Conservation (phyloP, 2,113 vertebrate species). For the Upupa epops region DNA sequence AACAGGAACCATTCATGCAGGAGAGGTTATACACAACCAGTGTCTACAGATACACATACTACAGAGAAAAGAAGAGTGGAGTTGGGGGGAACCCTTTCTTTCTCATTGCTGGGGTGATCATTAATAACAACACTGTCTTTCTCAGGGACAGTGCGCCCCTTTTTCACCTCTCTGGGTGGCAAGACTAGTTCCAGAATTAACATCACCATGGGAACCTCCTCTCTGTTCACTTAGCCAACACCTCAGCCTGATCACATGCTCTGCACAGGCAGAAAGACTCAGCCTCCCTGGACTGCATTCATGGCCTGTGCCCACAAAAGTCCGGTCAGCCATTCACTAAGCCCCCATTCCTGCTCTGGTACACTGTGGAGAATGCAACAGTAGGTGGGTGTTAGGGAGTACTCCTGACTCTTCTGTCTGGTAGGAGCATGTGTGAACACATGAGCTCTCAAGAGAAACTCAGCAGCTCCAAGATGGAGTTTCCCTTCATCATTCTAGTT, state of each 20-base stretch:
- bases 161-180: background rate
- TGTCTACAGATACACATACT: background rate
- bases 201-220: background rate
- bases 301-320: background rate
- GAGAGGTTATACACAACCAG: background rate
- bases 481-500: background rate
- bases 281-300: background rate
- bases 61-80: background rate
- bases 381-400: background rate
- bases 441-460: background rate
- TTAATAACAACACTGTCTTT: background rate
- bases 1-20: background rate
- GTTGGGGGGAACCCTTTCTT: background rate
- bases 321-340: background rate
- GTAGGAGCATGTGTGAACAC: background rate
- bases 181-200: background rate
- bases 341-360: background rate
- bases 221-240: background rate
- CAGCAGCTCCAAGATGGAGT: background rate
- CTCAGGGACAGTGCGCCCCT: background rate
- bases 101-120: background rate
- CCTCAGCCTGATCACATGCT: background rate
- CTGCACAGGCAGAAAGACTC: accelerated
- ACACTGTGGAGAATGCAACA: background rate
- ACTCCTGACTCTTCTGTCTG: background rate